These are phyloP conservation scores for Arge pagana DNA, from an alignment of 2,888 invertebrate genomes.

Conservation along the genomic window DNA sequence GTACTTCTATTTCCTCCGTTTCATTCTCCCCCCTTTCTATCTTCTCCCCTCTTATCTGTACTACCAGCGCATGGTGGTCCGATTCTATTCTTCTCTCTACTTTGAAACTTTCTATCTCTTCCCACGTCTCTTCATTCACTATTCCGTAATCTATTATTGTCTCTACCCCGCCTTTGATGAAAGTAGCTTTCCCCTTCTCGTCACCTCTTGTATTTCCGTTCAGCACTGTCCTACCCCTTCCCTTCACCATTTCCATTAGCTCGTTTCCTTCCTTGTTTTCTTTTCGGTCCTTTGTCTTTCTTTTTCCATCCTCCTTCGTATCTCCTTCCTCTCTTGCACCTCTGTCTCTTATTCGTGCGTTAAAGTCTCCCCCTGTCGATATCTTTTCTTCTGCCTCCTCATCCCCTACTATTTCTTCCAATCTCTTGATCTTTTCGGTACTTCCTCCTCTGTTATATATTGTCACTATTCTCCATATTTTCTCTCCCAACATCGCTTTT, in stretches of 20 bases:
- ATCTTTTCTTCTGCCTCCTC: not conserved
- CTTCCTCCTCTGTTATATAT: not conserved
- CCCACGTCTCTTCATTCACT: constrained; percentile 1
- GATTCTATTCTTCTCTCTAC: not conserved
- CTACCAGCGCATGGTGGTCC: not conserved
- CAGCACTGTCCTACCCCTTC: not conserved
- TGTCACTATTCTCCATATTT: not conserved
- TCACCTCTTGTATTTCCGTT: not conserved
- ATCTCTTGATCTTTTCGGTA: not conserved
- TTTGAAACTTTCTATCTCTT: not conserved
- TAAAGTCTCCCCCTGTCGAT: not conserved
- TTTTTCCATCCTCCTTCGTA: not conserved
- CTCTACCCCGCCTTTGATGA: not conserved
- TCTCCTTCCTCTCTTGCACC: not conserved
- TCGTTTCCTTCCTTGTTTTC: not conserved
- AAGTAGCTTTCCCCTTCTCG: not conserved
- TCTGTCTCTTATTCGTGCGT: not conserved
- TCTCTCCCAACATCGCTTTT: not conserved
- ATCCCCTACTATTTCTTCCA: not conserved
- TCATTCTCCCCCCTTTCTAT: too few relatives aligned
- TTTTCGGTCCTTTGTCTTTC: not conserved
- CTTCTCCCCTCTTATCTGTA: too few relatives aligned
- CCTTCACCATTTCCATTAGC: not conserved
- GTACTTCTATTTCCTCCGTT: too few relatives aligned
- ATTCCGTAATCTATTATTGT: not conserved